These are phyloP conservation scores for Heliconius aoede DNA, from an alignment of 2,888 invertebrate genomes.

Conservation along the genomic window DNA sequence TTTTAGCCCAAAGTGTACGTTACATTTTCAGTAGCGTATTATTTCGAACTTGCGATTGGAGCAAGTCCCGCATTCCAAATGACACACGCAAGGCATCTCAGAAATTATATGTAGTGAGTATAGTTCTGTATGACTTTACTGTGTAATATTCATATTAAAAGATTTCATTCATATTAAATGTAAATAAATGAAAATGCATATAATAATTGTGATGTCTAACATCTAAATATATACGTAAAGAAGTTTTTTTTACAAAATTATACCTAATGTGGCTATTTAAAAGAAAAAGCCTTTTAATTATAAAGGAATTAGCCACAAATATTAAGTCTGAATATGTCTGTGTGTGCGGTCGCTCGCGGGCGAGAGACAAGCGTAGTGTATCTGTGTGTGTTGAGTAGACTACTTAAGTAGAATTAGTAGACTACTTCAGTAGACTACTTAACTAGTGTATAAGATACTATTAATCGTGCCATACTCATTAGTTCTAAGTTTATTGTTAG, in stretches of 20 bases:
- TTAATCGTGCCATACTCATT: conserved; percentile 60
- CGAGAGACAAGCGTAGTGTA: conserved; percentile 6
- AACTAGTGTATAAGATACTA: conserved; percentile 38
- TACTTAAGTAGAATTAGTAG: not conserved
- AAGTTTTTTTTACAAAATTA: not conserved
- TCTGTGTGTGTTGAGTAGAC: conserved; percentile 1
- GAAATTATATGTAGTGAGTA: too few species aligned
- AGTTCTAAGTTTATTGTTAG: conserved; percentile 32
- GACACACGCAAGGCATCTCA: not conserved
- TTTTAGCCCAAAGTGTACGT: not conserved
- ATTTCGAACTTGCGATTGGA: not conserved
- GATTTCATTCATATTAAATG: not conserved
- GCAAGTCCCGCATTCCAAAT: conserved; percentile 2
- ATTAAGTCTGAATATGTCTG: conserved; percentile 26
- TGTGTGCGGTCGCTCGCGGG: conserved; percentile 30
- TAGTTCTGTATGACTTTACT: not conserved
- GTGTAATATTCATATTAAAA: not conserved
- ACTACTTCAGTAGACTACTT: not conserved
- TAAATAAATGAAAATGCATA: not conserved
- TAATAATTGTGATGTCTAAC: not conserved
- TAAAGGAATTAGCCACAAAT: not conserved
- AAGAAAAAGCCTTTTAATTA: not conserved
- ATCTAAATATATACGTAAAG: not conserved
- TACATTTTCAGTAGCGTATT: not conserved
- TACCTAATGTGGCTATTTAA: not conserved